Evolutionary conservation across 2,113 vertebrate species (phyloP).

Genomic region (Pelecanus crispus): DNA sequence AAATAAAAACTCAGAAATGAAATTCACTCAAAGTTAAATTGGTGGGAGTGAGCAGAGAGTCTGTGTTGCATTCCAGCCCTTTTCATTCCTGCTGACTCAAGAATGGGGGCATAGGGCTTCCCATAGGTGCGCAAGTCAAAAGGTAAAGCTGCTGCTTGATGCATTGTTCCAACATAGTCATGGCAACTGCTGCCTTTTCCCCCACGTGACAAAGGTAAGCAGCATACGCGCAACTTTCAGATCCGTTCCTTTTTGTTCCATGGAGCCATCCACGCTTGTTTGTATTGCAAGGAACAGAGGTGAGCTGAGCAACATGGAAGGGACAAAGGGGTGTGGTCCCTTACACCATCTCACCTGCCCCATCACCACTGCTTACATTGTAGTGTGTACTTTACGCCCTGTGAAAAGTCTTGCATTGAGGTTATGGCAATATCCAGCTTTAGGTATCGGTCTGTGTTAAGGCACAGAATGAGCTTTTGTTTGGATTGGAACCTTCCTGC

Average conservation of each 20-base stretch:
- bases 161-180: neutral
- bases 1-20: neutral
- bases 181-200: neutral
- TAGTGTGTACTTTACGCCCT: neutral
- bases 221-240: neutral
- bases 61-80: neutral
- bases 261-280: neutral
- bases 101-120: neutral
- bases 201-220: neutral
- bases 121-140: neutral
- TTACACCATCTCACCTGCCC: neutral
- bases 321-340: neutral
- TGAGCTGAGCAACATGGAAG: neutral
- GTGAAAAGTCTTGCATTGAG: neutral
- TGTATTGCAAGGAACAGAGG: neutral
- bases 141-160: neutral
- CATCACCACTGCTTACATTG: rapidly evolving
- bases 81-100: neutral
- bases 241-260: neutral
- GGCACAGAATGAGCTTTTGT: neutral
- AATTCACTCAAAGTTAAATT: neutral
- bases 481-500: neutral
- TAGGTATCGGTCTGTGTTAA: rapidly evolving
- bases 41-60: neutral
- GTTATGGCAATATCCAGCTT: neutral